Conservation (phyloP, 2,797 vertebrate species). For the Fundulus diaphanus region DNA sequence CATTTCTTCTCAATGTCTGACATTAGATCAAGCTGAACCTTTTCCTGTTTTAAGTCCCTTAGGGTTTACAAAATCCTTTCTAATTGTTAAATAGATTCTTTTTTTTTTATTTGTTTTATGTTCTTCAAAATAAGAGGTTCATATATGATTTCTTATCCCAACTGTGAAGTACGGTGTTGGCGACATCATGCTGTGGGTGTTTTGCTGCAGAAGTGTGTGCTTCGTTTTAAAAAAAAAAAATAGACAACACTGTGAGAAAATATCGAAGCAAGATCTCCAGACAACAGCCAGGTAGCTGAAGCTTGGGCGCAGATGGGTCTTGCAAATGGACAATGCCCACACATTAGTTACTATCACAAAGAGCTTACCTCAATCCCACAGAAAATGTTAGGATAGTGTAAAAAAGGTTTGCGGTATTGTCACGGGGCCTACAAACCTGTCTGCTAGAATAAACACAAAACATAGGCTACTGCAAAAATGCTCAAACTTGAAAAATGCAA, state of each 20-base stretch:
- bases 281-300: not conserved
- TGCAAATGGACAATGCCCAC: no score
- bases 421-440: no score
- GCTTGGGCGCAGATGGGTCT: no score
- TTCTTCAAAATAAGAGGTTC: not conserved
- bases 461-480: no score
- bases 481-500: no score
- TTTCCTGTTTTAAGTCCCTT: not conserved
- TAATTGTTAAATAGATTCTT: not conserved
- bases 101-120: not conserved
- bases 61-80: not conserved
- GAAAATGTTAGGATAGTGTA: no score
- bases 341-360: no score
- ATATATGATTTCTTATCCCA: no score
- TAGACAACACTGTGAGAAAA: not conserved
- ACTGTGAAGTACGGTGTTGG: not conserved
- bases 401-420: no score
- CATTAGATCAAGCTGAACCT: not conserved
- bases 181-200: not conserved
- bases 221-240: not conserved
- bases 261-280: not conserved
- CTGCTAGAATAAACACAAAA: no score
- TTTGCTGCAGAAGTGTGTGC: not conserved
- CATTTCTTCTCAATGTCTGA: not conserved
- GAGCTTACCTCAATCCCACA: no score